Percentiles rank a stretch among this genome's conserved stretches.
phyloP scores from a whole-genome alignment of 2,797 vertebrate genomes.

The Xenopus petersii region DNA sequence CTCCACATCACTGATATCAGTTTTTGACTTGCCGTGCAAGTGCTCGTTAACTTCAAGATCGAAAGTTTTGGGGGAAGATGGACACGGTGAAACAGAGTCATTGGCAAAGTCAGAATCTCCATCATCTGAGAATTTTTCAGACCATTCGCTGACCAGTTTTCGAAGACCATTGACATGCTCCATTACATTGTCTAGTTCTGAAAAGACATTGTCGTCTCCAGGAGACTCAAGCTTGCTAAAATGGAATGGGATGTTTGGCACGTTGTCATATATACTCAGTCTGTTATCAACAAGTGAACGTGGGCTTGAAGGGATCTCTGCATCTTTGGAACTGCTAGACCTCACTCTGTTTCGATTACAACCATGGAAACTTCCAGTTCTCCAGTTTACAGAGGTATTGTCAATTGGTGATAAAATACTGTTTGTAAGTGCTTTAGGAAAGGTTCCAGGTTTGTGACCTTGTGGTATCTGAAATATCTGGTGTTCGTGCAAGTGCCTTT shows the following conservation, averaged over 20 bases:
- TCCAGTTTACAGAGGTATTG: conserved; percentile 74
- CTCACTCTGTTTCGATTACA: conserved; percentile 58
- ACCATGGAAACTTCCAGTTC: conserved; percentile 82
- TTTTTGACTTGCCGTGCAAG: conserved; percentile 46
- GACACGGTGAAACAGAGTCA: conserved; percentile 65
- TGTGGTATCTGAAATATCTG: conserved; percentile 75
- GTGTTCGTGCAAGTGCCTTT: conserved; percentile 59
- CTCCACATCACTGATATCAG: conserved; percentile 33
- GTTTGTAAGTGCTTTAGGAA: conserved; percentile 74
- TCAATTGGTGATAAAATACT: conserved; percentile 60
- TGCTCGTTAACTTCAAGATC: conserved; percentile 66
- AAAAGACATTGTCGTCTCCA: conserved; percentile 71
- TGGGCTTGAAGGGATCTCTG: conserved; percentile 38
- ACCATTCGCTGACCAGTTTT: conserved; percentile 76
- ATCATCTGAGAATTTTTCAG: conserved; percentile 74
- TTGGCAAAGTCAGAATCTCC: conserved; percentile 65
- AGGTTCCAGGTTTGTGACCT: conserved; percentile 83
- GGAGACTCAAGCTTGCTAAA: conserved; percentile 43
- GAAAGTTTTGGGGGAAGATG: conserved; percentile 66
- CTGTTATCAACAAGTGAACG: conserved; percentile 59
- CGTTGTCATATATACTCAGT: conserved; percentile 82
- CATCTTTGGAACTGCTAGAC: conserved; percentile 49
- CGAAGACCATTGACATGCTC: conserved; percentile 77
- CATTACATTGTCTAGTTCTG: conserved; percentile 77
- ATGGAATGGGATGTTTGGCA: conserved; percentile 59